phyloP scores from a whole-genome alignment of 30 jellyfish, hydroid and myxozoan genomes.

The Aurelia aurita complex sp. Pacific region DNA sequence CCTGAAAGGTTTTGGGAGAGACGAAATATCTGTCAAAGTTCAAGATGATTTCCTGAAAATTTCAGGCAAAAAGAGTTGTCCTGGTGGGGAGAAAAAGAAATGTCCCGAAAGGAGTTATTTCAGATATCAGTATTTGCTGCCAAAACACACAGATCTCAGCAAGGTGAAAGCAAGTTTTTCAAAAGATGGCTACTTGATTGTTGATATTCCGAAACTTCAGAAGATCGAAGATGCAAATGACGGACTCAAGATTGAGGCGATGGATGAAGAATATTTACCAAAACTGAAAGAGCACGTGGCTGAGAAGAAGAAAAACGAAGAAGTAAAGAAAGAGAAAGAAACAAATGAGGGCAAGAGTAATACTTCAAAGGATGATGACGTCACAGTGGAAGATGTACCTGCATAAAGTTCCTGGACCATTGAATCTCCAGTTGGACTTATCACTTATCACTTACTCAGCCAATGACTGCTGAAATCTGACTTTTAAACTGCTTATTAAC shows the following conservation, averaged over 20 bases:
- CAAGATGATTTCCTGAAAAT: constrained; percentile 47
- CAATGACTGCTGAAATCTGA: too few relatives aligned
- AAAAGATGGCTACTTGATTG: constrained; percentile 43
- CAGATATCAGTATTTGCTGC: constrained; percentile 64
- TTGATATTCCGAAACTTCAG: constrained; percentile 32
- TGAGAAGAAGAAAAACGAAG: background rate
- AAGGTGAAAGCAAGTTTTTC: constrained; percentile 61
- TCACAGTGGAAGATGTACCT: constrained; percentile 41
- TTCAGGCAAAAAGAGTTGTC: constrained; percentile 43
- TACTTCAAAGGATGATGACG: constrained; percentile 34
- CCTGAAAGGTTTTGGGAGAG: constrained; percentile 33
- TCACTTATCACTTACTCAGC: too few relatives aligned
- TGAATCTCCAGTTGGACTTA: too few relatives aligned
- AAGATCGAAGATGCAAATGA: constrained; percentile 24
- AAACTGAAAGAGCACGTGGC: constrained; percentile 22
- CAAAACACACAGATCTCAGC: constrained; percentile 52
- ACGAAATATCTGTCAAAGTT: constrained; percentile 49
- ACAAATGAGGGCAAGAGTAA: background rate
- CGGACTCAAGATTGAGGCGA: constrained; percentile 34
- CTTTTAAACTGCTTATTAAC: too few relatives aligned
- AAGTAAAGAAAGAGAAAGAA: background rate
- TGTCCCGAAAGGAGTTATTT: constrained; percentile 51
- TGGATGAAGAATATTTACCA: constrained; percentile 35
- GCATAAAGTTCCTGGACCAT: background rate
- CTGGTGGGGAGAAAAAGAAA: constrained; percentile 5